Percentiles rank a stretch among this genome's conserved stretches.
Evolutionary conservation across 2,888 invertebrate genomes (phyloP).

Genomic region (Drosophila borborema): DNA sequence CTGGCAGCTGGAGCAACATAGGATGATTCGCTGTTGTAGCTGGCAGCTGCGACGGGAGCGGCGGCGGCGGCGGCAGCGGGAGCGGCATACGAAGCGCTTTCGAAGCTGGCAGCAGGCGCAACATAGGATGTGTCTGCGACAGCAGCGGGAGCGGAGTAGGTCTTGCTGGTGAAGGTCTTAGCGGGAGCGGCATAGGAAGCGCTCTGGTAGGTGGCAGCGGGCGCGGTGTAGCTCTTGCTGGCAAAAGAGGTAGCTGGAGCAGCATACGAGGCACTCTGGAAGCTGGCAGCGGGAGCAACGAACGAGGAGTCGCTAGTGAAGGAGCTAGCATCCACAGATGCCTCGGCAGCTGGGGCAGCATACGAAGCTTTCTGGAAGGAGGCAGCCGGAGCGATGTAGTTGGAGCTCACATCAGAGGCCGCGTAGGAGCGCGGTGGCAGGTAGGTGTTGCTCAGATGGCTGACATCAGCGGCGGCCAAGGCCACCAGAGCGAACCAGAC

Average conservation of each 20-base stretch:
- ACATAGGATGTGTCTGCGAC: constrained; percentile 4
- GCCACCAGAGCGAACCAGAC: constrained; percentile 67
- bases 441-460: constrained; percentile 63
- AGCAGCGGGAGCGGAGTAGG: constrained; percentile 34
- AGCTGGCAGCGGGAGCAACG: constrained; percentile 40
- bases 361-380: constrained; percentile 21
- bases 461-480: constrained; percentile 67
- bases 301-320: constrained; percentile 27
- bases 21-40: constrained; percentile 8
- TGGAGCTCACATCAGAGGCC: constrained; percentile 23
- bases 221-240: constrained; percentile 24
- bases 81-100: constrained; percentile 28
- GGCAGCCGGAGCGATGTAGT: constrained; percentile 21
- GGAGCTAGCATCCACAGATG: constrained; percentile 33
- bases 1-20: constrained; percentile 33
- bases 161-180: background rate
- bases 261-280: constrained; percentile 37
- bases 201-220: constrained; percentile 16
- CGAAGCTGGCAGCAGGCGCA: constrained; percentile 28
- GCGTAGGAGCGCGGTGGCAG: constrained; percentile 53
- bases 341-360: constrained; percentile 32
- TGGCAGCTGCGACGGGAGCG: constrained; percentile 9
- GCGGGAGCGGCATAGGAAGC: constrained; percentile 26
- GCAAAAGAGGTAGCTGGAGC: constrained; percentile 16
- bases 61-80: background rate